These are phyloP conservation scores for Chlorospingus semifuscus DNA, from an alignment of 2,797 vertebrate genomes.

Conservation along the genomic window DNA sequence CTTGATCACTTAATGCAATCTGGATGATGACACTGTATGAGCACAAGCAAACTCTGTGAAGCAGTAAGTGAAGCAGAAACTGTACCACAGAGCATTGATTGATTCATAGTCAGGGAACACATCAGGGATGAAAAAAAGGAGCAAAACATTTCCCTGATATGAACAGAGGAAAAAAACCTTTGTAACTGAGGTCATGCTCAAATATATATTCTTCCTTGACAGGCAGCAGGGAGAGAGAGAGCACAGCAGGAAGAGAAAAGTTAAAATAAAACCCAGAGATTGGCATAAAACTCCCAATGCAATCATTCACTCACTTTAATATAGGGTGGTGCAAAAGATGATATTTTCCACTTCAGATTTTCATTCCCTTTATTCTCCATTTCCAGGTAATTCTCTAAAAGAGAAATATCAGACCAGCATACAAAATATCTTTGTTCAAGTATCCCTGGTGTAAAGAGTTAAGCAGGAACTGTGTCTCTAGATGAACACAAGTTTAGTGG, in stretches of 20 bases:
- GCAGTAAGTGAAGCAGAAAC: neutral
- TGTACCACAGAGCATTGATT: neutral
- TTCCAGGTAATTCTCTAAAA: constrained; percentile 86
- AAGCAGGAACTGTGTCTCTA: neutral
- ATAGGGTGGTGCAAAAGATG: constrained; percentile 92
- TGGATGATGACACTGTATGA: neutral
- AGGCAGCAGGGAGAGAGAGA: neutral
- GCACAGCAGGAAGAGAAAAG: neutral
- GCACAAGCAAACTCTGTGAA: neutral
- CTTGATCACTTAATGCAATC: neutral
- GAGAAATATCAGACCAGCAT: neutral
- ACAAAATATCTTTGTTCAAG: neutral
- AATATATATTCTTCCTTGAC: neutral
- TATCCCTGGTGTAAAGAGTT: neutral
- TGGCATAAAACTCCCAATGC: neutral
- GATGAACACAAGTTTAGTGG: neutral
- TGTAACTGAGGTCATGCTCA: neutral
- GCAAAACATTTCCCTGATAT: neutral
- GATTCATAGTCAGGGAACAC: neutral
- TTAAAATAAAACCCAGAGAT: neutral
- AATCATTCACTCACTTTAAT: constrained; percentile 84
- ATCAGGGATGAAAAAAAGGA: neutral
- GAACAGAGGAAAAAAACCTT: neutral
- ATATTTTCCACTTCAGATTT: constrained; percentile 89
- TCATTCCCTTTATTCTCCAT: constrained; percentile 84